Evolutionary conservation across 1,140 invertebrate species (phyloP).

Genomic region (Anastatus disparis): DNA sequence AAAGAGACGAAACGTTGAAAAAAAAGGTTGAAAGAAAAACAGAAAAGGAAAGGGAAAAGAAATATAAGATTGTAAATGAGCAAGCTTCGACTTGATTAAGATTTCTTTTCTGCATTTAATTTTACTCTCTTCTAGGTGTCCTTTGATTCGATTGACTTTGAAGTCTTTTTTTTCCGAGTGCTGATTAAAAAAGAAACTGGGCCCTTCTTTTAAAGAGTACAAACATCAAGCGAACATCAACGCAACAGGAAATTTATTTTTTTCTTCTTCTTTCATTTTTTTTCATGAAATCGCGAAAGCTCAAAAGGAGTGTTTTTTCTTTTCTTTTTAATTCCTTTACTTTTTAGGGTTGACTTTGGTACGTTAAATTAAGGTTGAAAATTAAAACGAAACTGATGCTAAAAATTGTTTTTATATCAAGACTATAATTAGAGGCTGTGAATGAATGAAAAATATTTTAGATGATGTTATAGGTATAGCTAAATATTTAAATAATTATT

Average conservation of each 20-base stretch:
- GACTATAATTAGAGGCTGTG: neutral
- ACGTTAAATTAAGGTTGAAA: conserved; percentile 4
- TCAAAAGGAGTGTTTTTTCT: neutral
- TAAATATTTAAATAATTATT: too few species aligned
- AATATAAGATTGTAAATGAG: conserved; percentile 29
- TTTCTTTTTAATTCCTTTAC: conserved; percentile 17
- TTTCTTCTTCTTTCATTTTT: neutral
- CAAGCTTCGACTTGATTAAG: conserved; percentile 53
- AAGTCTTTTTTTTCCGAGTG: conserved; percentile 53
- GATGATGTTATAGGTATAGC: too few species aligned
- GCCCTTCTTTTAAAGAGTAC: neutral
- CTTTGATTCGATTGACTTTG: conserved; percentile 58
- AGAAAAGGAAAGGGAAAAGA: conserved; percentile 4
- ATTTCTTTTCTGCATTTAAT: conserved; percentile 47
- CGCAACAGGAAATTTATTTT: neutral
- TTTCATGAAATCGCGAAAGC: neutral
- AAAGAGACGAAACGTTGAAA: conserved; percentile 15
- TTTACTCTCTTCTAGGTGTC: conserved; percentile 42
- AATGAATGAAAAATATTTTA: neutral
- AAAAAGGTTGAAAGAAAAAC: neutral
- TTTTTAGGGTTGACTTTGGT: neutral
- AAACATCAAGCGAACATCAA: conserved; percentile 22
- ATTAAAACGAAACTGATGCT: conserved; percentile 23
- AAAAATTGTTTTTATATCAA: neutral
- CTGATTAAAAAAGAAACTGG: conserved; percentile 61